Conservation (phyloP, 2,888 invertebrate genomes). For the Macrosoma leucophasiata region DNA sequence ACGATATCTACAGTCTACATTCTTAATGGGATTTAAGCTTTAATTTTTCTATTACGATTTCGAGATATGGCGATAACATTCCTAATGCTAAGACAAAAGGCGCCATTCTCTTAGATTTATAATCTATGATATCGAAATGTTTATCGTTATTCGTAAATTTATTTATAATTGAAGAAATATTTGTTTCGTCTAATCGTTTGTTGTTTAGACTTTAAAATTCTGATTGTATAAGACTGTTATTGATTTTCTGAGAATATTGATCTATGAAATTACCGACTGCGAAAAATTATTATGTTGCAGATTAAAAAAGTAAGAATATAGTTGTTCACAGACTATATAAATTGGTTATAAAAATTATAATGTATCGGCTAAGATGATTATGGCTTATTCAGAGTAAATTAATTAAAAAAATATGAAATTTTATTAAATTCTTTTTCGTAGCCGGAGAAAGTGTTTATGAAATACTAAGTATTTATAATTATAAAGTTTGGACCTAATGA, state of each 20-base stretch:
- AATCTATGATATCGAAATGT: constrained; percentile 43
- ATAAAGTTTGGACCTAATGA: constrained; percentile 42
- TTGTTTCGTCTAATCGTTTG: constrained; percentile 7
- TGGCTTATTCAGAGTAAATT: no score
- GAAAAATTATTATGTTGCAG: no score
- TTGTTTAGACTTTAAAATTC: constrained; percentile 19
- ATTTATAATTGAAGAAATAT: constrained; percentile 16
- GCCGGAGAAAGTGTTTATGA: constrained; percentile 28
- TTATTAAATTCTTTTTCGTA: constrained; percentile 40
- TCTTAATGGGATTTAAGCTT: constrained; percentile 25
- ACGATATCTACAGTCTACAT: no score
- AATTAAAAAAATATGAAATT: no score
- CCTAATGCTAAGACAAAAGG: constrained; percentile 23
- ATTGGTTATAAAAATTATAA: no score
- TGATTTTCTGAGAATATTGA: constrained; percentile 31
- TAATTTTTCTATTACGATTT: constrained; percentile 27
- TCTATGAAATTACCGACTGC: constrained; percentile 10
- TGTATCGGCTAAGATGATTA: no score
- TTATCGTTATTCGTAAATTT: constrained; percentile 29
- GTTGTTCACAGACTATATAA: no score
- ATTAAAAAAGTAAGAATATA: no score
- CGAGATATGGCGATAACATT: constrained; percentile 26
- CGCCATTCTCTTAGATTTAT: constrained; percentile 19
- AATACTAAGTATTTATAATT: constrained; percentile 39
- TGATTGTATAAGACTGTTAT: constrained; percentile 55